A percentile compares a stretch with the other conserved stretches of the same genome.
Evolutionary conservation across 2,113 vertebrate genomes (phyloP).

Genomic region (Neomonachus schauinslandi): DNA sequence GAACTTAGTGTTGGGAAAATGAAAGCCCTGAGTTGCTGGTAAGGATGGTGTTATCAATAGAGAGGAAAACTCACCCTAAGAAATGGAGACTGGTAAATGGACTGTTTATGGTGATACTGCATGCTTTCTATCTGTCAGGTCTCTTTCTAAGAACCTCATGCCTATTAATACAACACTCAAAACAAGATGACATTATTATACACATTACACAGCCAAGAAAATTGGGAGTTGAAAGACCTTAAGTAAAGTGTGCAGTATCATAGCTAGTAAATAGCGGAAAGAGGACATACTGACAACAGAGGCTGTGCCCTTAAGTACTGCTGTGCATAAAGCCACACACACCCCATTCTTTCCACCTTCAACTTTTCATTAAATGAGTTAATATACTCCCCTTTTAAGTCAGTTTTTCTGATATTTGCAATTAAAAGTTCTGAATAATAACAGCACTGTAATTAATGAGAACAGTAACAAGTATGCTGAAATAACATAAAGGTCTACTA

Average conservation of each 20-base stretch:
- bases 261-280: background rate
- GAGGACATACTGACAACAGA: background rate
- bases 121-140: background rate
- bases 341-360: too few relatives aligned
- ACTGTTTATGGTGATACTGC: rapidly evolving
- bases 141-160: background rate
- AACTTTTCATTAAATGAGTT: background rate
- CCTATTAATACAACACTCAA: background rate
- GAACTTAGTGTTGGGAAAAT: background rate
- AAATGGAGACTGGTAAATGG: background rate
- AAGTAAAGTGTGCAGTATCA: background rate
- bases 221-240: background rate
- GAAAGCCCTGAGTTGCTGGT: background rate
- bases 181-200: background rate
- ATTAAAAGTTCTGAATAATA: background rate
- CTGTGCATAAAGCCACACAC: background rate
- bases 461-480: background rate
- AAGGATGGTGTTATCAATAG: background rate
- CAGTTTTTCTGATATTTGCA: background rate
- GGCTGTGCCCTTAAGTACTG: background rate
- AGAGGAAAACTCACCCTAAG: background rate
- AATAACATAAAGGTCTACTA: background rate
- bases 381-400: background rate
- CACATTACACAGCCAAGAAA: background rate
- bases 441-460: background rate